These are phyloP conservation scores for Archips crataeganus DNA, from an alignment of 2,888 invertebrate species.

Conservation along the genomic window DNA sequence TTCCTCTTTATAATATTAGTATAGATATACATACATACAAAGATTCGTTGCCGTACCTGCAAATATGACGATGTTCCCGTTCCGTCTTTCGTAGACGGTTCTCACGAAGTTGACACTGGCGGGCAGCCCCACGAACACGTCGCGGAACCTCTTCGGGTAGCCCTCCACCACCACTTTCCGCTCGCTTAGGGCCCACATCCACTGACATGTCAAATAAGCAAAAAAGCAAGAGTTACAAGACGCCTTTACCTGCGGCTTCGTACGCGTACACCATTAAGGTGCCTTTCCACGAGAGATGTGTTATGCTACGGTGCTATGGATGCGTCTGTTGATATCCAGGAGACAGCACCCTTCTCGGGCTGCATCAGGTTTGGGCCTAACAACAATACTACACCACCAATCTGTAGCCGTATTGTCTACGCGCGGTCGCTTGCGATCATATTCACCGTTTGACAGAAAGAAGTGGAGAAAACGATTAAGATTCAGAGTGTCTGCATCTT, in stretches of 20 bases:
- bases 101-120: slow-evolving; percentile 84
- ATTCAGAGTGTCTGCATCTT: too few species aligned
- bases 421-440: too few species aligned
- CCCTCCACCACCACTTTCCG: slow-evolving; percentile 62
- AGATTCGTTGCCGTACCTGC: slow-evolving; percentile 72
- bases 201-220: slow-evolving; percentile 64
- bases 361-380: neutral
- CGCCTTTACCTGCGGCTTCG: too few species aligned
- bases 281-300: too few species aligned
- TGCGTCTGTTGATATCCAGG: too few species aligned
- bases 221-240: neutral
- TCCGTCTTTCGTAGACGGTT: slow-evolving; percentile 89
- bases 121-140: slow-evolving; percentile 87
- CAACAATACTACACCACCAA: neutral
- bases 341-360: neutral
- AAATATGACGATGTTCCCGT: slow-evolving; percentile 89
- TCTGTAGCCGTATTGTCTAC: too few species aligned
- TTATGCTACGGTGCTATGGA: too few species aligned
- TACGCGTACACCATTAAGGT: too few species aligned
- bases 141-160: slow-evolving; percentile 78
- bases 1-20: too few species aligned
- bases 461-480: too few species aligned
- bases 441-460: too few species aligned
- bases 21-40: too few species aligned
- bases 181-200: slow-evolving; percentile 87